Evolutionary conservation across 2,888 invertebrate genomes (phyloP), one percentile per base, ranked within the genome.

Genomic region (Aphidoletes aphidimyza): DNA sequence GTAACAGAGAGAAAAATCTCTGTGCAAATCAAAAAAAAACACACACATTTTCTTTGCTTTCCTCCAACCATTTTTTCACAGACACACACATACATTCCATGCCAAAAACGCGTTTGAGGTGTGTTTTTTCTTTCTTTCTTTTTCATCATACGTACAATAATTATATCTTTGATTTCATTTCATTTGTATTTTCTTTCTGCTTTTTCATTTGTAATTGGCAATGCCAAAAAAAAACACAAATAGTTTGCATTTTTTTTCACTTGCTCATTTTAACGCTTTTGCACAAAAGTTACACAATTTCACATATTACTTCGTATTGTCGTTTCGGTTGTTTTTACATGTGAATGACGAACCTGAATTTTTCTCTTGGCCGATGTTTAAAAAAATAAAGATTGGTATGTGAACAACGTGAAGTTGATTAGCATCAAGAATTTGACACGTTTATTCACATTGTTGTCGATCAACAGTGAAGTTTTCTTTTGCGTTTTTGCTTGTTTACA

Each of bases 371-470:
- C 22, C 22, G 54, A 22, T 54, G n/a, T n/a, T n/a, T n/a, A n/a
- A n/a, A n/a, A n/a, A n/a, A n/a, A 42, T 42, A 14, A 42, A 69
- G 30, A 69, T 30, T 69, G 69, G 34, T 69, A 69, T 26, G n/a
- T n/a, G n/a, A 30, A 69, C 34, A 22, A 47, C 47, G 17, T 47
- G 17, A 11, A 39, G 8, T 47, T 54, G 14, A n/a, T 69, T 26
- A 69, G 34, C 69, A 69, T 69, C 69, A 34, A n/a, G 69, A 69
- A 69, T 69, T 8, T 69, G 69, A 69, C 69, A 69, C 34, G 69
- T 30, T 69, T 30, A 69, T 11, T 69, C 69, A 30, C 69, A 69
- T 69, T 30, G 11, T 69, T 22, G 22, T 22, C 22, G 6, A 11
- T 39, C 47, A 2, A 22, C 54, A 54, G 14, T 30, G 30, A 42